phyloP scores from a whole-genome alignment of 2,888 invertebrate genomes.

The Drosophila melanosoma region DNA sequence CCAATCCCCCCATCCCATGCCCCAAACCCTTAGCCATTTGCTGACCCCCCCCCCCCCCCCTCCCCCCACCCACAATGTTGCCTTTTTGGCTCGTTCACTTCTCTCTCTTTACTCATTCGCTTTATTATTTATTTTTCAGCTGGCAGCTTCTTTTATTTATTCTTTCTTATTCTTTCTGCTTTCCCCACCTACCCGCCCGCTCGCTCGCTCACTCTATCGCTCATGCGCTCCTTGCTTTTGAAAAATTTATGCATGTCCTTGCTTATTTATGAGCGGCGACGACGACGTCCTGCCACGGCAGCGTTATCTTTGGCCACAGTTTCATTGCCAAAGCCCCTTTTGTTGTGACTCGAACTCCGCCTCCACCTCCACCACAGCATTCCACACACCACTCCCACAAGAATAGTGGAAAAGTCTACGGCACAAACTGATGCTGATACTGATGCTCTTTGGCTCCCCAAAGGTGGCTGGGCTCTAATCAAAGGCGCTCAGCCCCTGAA shows the following conservation, averaged over 20 bases:
- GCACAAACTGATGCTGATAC: conserved; percentile 22
- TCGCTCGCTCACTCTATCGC: not conserved
- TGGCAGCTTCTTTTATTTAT: conserved; percentile 62
- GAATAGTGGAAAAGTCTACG: conserved; percentile 55
- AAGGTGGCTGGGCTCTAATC: conserved; percentile 79
- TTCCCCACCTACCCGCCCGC: too few relatives aligned
- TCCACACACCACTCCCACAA: conserved; percentile 11
- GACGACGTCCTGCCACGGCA: conserved; percentile 54
- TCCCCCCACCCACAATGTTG: conserved; percentile 10
- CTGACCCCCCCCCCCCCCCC: not conserved
- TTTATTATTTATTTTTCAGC: conserved; percentile 73
- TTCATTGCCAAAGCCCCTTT: conserved; percentile 77
- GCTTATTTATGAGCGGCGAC: conserved; percentile 81
- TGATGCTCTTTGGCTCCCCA: conserved; percentile 42
- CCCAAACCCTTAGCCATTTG: not conserved
- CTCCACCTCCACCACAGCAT: not conserved
- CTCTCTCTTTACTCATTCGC: conserved; percentile 25
- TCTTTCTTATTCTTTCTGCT: conserved; percentile 31
- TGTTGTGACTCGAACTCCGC: conserved; percentile 28
- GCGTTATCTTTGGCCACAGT: conserved; percentile 78
- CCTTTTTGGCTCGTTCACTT: conserved; percentile 23
- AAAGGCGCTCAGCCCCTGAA: conserved; percentile 77
- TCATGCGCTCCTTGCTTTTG: conserved; percentile 66
- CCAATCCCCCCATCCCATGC: not conserved
- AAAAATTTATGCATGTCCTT: conserved; percentile 80